phyloP scores from a whole-genome alignment of 2,888 invertebrate species.

The Noctua janthina region DNA sequence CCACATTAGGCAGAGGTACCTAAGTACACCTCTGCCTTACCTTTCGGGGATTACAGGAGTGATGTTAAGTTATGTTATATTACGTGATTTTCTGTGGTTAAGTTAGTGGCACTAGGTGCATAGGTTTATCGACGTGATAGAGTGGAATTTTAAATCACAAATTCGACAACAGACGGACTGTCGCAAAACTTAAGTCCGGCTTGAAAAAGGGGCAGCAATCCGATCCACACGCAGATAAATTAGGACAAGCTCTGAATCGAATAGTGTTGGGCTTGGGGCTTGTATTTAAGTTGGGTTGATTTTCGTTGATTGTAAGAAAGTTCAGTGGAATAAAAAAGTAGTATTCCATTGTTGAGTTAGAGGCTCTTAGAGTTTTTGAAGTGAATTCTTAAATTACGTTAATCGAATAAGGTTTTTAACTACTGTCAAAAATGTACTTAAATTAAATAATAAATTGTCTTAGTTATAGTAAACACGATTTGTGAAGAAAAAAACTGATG shows the following conservation, averaged over 20 bases:
- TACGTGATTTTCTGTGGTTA: background rate
- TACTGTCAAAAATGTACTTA: no score
- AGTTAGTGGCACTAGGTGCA: background rate
- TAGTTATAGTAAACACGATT: no score
- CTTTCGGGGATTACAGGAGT: no score
- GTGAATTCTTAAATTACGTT: no score
- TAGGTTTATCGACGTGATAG: background rate
- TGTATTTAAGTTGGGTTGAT: slow-evolving; percentile 39
- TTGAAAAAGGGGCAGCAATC: slow-evolving; percentile 65
- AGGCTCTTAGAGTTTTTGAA: no score
- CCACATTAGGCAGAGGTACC: no score
- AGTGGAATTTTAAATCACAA: slow-evolving; percentile 61
- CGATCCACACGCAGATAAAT: slow-evolving; percentile 70
- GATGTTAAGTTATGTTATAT: no score
- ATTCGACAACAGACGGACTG: slow-evolving; percentile 79
- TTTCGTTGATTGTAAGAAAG: background rate
- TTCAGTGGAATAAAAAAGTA: background rate
- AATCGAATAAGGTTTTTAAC: no score
- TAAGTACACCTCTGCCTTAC: no score
- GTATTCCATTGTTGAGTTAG: background rate
- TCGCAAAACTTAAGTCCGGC: slow-evolving; percentile 78
- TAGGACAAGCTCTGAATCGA: slow-evolving; percentile 67
- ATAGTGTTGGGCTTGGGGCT: slow-evolving; percentile 48
- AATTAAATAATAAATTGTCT: no score
- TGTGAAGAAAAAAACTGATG: no score